Base-by-base conservation (phyloP, 2,113 vertebrate species). In the Chiloscyllium plagiosum region DNA sequence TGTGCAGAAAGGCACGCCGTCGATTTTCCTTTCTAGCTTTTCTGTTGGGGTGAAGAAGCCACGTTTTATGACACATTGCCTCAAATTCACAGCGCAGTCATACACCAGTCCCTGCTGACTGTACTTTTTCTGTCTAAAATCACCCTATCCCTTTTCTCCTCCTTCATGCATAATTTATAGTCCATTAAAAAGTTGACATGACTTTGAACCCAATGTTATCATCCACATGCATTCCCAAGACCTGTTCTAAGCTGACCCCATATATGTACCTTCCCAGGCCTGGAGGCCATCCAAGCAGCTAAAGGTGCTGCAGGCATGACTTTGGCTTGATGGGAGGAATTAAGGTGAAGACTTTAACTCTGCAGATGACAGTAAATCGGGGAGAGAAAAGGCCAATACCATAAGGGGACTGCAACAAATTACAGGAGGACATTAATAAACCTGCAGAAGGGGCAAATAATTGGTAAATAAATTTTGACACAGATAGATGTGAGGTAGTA, bases 201-300 rank as follows among this genome's bases (percentile, higher is more conserved):
- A 93, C n/a, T 83, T 22, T 66, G 33, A 93, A 93, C n/a, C 61
- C 37, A 93, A 66, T 93, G 66, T 93, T 66, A 93, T 68, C 56
- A 66, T 37, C 17, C 20, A 17, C 4, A 1, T 93, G 89, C 33
- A 66, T 93, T 93, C 89, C 56, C 52, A 65, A 90, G 87, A 56
- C 52, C 33, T 93, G n/a, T 26, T 19, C 66, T 93, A 10, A 61
- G 56, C 8, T 61, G 12, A 61, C 89, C 61, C 29, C 61, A 33
- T 68, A 37, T 93, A n/a, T 93, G 89, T 66, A 37, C 33, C 22
- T 90, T 65, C 17, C 52, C 12, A 5, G 33, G 61, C 10, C 89
- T 93, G 89, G 61, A 93, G 89, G 61, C 33, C n/a, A 22, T 93
- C 89, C 66, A 93, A 90, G 52, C 26, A 52, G 2, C 12, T 50